Conservation (phyloP, 1,140 invertebrate species). For the Fopius arisanus region DNA sequence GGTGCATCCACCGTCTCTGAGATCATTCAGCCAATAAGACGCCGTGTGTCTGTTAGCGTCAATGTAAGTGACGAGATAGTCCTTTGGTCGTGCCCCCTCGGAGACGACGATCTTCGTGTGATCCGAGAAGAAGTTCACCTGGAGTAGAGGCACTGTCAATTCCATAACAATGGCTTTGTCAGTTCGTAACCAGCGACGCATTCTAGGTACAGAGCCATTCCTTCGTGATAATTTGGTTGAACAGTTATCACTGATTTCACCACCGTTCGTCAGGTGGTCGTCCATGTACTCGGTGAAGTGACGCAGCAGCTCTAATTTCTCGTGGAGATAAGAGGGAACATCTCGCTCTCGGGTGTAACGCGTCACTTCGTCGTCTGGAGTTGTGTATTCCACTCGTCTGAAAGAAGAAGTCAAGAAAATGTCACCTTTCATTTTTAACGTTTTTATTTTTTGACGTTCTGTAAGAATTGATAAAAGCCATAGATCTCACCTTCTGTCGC, state of each 20-base stretch:
- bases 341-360: constrained; percentile 83
- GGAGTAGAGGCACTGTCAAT: constrained; percentile 62
- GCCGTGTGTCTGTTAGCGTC: constrained; percentile 70
- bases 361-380: constrained; percentile 83
- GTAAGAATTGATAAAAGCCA: not conserved
- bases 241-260: constrained; percentile 63
- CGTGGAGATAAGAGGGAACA: constrained; percentile 82
- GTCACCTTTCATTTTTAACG: too few species aligned
- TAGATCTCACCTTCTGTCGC: constrained; percentile 67
- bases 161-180: constrained; percentile 79
- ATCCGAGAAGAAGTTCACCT: constrained; percentile 82
- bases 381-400: constrained; percentile 93
- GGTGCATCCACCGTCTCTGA: constrained; percentile 69
- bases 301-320: constrained; percentile 94
- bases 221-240: constrained; percentile 62
- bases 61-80: constrained; percentile 72
- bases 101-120: constrained; percentile 80
- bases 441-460: too few species aligned
- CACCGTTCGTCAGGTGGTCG: constrained; percentile 91
- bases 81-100: constrained; percentile 66
- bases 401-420: constrained; percentile 37
- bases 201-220: constrained; percentile 69
- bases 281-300: constrained; percentile 98
- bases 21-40: constrained; percentile 68
- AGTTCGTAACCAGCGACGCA: constrained; percentile 77